A percentile compares a stretch with the other conserved stretches of the same genome.
Evolutionary conservation across 2,888 invertebrate genomes (phyloP).

Genomic region (Parnassius glacialis): DNA sequence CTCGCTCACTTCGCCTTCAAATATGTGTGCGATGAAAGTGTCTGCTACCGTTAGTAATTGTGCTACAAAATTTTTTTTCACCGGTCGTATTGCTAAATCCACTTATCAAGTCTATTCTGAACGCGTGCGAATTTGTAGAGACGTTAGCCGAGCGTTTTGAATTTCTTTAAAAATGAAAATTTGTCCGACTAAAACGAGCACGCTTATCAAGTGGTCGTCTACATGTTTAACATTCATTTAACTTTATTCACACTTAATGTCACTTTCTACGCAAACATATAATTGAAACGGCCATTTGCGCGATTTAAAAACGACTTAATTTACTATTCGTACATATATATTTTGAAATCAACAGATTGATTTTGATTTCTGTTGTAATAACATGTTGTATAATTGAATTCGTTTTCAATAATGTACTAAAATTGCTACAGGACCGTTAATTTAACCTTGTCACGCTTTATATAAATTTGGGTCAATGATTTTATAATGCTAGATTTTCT

Average conservation of each 20-base stretch:
- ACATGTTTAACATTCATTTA: constrained; percentile 13
- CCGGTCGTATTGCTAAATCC: constrained; percentile 56
- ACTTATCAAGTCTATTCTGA: constrained; percentile 32
- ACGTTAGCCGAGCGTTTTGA: constrained; percentile 29
- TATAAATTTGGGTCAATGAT: constrained; percentile 25
- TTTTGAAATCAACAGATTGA: too few species aligned
- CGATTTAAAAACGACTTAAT: too few species aligned
- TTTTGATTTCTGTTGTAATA: too few species aligned
- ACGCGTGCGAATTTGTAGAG: constrained; percentile 1
- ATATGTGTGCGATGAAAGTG: constrained; percentile 79
- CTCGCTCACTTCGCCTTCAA: constrained; percentile 70
- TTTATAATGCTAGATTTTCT: too few species aligned
- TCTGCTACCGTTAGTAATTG: constrained; percentile 76
- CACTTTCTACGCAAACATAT: constrained; percentile 7
- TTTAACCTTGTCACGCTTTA: too few species aligned
- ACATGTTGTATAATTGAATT: too few species aligned
- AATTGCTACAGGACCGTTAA: too few species aligned
- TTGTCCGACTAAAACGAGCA: not conserved
- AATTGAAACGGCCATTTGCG: too few species aligned
- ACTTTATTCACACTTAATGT: constrained; percentile 5
- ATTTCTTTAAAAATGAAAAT: constrained; percentile 37
- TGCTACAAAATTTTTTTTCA: constrained; percentile 65
- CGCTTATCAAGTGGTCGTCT: constrained; percentile 3
- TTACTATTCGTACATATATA: not conserved
- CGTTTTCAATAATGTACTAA: too few species aligned